Conservation (phyloP, 2,113 vertebrate genomes). For the Oplegnathus fasciatus region DNA sequence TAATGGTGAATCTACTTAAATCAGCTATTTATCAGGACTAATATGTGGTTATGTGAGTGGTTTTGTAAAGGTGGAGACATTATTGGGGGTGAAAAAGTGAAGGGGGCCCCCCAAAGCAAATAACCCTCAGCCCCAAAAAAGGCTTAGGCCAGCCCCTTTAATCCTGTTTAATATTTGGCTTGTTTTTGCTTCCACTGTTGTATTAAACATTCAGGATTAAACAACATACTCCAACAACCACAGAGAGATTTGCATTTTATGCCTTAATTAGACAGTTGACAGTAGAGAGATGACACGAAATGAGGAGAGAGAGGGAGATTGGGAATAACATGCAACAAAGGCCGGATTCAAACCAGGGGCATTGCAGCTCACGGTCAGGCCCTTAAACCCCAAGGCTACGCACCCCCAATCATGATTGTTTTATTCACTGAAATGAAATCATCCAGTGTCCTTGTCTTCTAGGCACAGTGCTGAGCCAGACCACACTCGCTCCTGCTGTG, state of each 20-base stretch:
- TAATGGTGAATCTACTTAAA: neutral
- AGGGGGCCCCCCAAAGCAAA: neutral
- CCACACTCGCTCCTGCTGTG: constrained; percentile 79
- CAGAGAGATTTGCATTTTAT: constrained; percentile 1
- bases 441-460: constrained; percentile 36
- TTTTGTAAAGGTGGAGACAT: neutral
- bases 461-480: constrained; percentile 83
- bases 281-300: neutral
- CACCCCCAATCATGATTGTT: neutral
- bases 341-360: neutral
- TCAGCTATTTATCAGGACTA: neutral
- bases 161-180: neutral
- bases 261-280: neutral
- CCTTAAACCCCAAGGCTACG: neutral
- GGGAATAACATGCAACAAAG: neutral
- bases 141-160: neutral
- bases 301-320: neutral
- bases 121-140: neutral
- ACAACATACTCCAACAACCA: neutral
- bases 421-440: neutral
- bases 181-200: neutral
- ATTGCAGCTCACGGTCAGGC: neutral
- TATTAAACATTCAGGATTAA: neutral
- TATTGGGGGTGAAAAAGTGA: neutral
- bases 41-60: neutral